Conservation (phyloP, 2,113 vertebrate genomes). For the Oryzias melastigma region DNA sequence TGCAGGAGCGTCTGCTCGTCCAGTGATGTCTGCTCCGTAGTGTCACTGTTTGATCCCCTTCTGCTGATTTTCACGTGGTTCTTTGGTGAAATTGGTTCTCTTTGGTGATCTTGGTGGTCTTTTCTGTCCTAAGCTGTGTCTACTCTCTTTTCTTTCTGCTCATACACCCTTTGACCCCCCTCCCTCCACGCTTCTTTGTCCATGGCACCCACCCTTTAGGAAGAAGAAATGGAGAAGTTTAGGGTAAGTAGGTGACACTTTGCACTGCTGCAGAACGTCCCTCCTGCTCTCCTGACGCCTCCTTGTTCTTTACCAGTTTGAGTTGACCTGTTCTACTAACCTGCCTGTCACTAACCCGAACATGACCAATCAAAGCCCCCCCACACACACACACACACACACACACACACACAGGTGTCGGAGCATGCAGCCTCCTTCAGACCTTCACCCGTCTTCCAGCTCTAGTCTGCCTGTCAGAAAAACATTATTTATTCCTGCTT, state of each 20-base stretch:
- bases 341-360: conserved; percentile 53
- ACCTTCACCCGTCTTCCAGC: not conserved
- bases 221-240: conserved; percentile 99
- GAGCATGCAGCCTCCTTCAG: conserved; percentile 26
- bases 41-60: conserved; percentile 55
- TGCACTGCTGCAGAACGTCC: conserved; percentile 64
- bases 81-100: conserved; percentile 73
- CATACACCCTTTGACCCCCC: conserved; percentile 78
- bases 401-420: not conserved
- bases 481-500: conserved; percentile 30
- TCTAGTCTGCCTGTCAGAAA: conserved; percentile 6
- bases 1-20: conserved; percentile 59
- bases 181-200: conserved; percentile 86
- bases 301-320: conserved; percentile 50
- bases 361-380: conserved; percentile 52
- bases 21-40: conserved; percentile 45
- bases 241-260: conserved; percentile 88
- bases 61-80: conserved; percentile 73
- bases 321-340: conserved; percentile 62
- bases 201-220: conserved; percentile 92
- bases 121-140: conserved; percentile 93
- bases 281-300: conserved; percentile 59
- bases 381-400: conserved; percentile 66
- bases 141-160: conserved; percentile 85
- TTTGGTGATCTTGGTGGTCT: conserved; percentile 82